Conservation (phyloP, 2,797 vertebrate genomes). For the Miichthys miiuy region DNA sequence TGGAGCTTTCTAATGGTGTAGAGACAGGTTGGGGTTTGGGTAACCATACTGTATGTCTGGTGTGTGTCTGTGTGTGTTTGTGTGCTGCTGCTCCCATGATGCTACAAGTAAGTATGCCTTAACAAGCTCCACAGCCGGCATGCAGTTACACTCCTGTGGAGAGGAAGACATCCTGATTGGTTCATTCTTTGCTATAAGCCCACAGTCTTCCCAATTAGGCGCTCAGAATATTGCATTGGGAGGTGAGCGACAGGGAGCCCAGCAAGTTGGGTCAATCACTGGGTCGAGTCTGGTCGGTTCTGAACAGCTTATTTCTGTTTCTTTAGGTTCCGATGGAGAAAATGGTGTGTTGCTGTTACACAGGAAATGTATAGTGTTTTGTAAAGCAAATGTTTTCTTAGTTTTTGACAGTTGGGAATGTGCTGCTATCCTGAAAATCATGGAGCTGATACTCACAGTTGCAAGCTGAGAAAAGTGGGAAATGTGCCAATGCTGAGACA, state of each 20-base stretch:
- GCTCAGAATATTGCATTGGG: conserved; percentile 56
- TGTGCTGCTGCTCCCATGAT: conserved; percentile 59
- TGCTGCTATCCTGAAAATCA: conserved; percentile 37
- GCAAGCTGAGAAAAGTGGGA: conserved; percentile 26
- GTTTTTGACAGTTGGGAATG: conserved; percentile 22
- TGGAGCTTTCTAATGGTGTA: conserved; percentile 32
- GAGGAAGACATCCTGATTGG: conserved; percentile 74
- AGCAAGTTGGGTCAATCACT: conserved; percentile 65
- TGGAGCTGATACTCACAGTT: neutral
- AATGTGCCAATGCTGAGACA: conserved; percentile 41
- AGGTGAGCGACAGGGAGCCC: conserved; percentile 60
- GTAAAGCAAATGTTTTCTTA: conserved; percentile 20
- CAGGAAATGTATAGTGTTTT: conserved; percentile 37
- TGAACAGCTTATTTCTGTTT: conserved; percentile 48
- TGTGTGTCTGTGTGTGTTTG: conserved; percentile 35
- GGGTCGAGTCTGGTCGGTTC: conserved; percentile 30
- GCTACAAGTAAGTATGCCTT: conserved; percentile 64
- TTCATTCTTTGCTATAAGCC: conserved; percentile 57
- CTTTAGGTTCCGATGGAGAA: conserved; percentile 11
- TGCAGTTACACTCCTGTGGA: conserved; percentile 76
- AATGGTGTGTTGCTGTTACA: conserved; percentile 16
- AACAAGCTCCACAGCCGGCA: conserved; percentile 76
- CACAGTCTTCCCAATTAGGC: conserved; percentile 74
- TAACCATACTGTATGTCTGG: conserved; percentile 5
- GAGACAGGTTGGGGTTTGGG: conserved; percentile 42